Evolutionary conservation across 2,797 vertebrate genomes (phyloP).

Genomic region (Diceros bicornis): DNA sequence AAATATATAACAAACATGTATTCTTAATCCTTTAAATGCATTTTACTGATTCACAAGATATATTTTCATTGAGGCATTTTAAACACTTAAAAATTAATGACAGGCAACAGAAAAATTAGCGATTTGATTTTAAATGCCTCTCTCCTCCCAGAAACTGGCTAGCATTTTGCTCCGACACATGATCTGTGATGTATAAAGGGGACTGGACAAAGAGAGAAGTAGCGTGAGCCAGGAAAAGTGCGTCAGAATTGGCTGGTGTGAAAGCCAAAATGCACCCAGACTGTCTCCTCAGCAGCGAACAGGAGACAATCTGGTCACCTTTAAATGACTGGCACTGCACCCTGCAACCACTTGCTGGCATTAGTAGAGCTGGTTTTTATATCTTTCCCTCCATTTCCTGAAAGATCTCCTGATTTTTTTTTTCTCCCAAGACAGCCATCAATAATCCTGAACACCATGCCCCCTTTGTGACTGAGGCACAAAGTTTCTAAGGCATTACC

Average conservation of each 20-base stretch:
- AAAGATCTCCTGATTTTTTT: constrained; percentile 46
- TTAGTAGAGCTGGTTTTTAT: constrained; percentile 14
- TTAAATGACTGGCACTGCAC: constrained; percentile 66
- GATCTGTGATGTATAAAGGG: constrained; percentile 83
- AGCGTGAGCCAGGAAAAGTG: constrained; percentile 82
- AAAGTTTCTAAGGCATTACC: too few relatives aligned
- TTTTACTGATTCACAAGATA: constrained; percentile 21
- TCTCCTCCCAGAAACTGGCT: constrained; percentile 80
- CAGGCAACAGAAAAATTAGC: not conserved
- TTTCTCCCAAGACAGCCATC: not conserved
- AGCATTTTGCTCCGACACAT: constrained; percentile 78
- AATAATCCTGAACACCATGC: not conserved
- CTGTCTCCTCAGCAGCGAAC: constrained; percentile 78
- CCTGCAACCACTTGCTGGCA: constrained; percentile 62
- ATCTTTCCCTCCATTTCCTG: not conserved
- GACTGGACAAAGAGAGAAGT: constrained; percentile 83
- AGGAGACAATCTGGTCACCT: constrained; percentile 79
- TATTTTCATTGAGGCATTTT: constrained; percentile 33
- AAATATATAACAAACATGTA: not conserved
- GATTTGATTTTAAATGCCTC: constrained; percentile 68
- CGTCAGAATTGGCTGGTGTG: constrained; percentile 82
- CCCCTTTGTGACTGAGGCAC: not conserved
- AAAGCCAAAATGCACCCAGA: constrained; percentile 84
- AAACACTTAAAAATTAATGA: constrained; percentile 66
- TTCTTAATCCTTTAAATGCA: constrained; percentile 40